Base-by-base conservation (phyloP, 1,140 invertebrate species). In the Drosophila parabipectinata region DNA sequence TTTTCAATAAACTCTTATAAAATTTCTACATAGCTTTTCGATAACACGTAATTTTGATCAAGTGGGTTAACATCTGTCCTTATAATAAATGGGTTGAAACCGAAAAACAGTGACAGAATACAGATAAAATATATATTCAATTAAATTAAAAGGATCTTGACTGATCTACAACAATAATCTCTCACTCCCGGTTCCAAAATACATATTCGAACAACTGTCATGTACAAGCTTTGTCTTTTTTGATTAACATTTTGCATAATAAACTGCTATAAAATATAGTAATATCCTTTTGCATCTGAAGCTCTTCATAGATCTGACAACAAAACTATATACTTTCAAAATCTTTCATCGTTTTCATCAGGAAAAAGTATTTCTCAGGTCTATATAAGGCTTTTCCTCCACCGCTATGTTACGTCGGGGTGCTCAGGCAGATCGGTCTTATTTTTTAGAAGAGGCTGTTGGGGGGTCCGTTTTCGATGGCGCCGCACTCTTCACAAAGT, bases 401-500 rank as follows among this genome's bases (percentile, higher is more conserved):
- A 26, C 9, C 26, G 3, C 18, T 12, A 26, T 15, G 24, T 39
- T 15, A 18, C 34, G 34, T 37, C 34, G 3, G 34, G 34, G 34
- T 12, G 34, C 10, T 37, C 62, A 41, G 52, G 55, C 60, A 73
- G 62, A 47, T 64, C 45, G 51, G 62, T 53, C 14, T 88, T 90
- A 89, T 85, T 89, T 98, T 96, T 93, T 89, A 37, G 80, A 82
- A 51, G 85, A 87, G 63, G 83, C 74, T 52, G 87, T 75, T 34
- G 81, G 69, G 32, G 52, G 60, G 28, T 73, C 72, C 12, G 69
- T 44, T 52, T 71, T 59, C 59, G 75, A 60, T 57, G 75, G 45
- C 48, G 76, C 48, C 50, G 69, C 47, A 54, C 24, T 80, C 64
- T 79, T 89, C 39, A 95, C 94, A 92, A 98, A 98, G 88, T 95